phyloP scores from a whole-genome alignment of 2,888 invertebrate species.

The Caenorhabditis macrosperma region DNA sequence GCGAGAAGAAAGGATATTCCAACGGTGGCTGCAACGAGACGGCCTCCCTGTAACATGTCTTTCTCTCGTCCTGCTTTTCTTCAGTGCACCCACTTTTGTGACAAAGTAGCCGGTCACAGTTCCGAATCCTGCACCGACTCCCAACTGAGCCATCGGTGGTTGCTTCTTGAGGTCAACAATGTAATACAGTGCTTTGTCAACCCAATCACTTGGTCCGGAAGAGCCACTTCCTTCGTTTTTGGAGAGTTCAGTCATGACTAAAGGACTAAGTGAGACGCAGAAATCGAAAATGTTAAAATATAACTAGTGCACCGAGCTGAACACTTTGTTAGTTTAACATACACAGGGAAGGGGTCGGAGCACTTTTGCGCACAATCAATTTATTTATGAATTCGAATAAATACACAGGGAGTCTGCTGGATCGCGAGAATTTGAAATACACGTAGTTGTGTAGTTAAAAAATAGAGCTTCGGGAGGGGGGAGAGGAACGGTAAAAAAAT shows the following conservation, averaged over 20 bases:
- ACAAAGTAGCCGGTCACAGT: slow-evolving; percentile 53
- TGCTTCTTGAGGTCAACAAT: slow-evolving; percentile 45
- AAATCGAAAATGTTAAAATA: slow-evolving; percentile 7
- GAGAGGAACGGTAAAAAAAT: slow-evolving; percentile 4
- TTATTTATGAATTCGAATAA: slow-evolving; percentile 49
- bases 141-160: slow-evolving; percentile 52
- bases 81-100: slow-evolving; percentile 25
- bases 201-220: slow-evolving; percentile 8
- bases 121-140: slow-evolving; percentile 54
- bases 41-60: slow-evolving; percentile 42
- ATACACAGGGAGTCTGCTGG: slow-evolving; percentile 40
- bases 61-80: not conserved
- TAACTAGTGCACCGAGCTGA: slow-evolving; percentile 9
- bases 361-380: slow-evolving; percentile 26
- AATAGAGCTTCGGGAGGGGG: slow-evolving; percentile 7
- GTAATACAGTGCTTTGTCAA: slow-evolving; percentile 26
- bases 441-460: slow-evolving; percentile 39
- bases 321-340: slow-evolving; percentile 28
- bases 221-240: slow-evolving; percentile 22
- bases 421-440: slow-evolving; percentile 36
- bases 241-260: slow-evolving; percentile 36
- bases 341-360: not conserved
- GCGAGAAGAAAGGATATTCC: slow-evolving; percentile 52
- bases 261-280: not conserved
- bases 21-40: slow-evolving; percentile 49